phyloP scores from a whole-genome alignment of 2,888 invertebrate species.

The Tryphoninae sp. region DNA sequence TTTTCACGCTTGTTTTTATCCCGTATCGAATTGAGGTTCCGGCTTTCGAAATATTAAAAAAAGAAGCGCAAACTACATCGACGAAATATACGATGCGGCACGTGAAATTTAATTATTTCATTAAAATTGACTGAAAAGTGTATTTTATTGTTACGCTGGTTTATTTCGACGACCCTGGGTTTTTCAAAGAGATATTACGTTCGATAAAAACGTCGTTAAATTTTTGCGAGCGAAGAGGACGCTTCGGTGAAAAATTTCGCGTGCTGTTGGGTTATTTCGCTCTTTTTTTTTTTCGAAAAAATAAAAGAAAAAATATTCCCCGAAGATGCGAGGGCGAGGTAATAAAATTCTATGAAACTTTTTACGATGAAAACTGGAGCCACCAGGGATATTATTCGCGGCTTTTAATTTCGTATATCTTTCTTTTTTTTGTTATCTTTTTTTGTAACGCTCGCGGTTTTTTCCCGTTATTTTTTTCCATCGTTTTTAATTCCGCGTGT shows the following conservation, averaged over 20 bases:
- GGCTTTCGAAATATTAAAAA: too few species aligned
- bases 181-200: neutral
- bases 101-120: too few species aligned
- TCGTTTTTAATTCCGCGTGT: neutral
- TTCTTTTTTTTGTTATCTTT: neutral
- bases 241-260: neutral
- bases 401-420: constrained; percentile 44
- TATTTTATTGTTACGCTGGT: neutral
- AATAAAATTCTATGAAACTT: constrained; percentile 40
- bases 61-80: too few species aligned
- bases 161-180: neutral
- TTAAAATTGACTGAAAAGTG: neutral
- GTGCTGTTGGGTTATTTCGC: neutral
- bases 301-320: neutral
- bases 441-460: neutral
- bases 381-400: constrained; percentile 24
- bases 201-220: constrained; percentile 26
- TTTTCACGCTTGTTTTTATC: too few species aligned
- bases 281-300: constrained; percentile 2
- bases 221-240: neutral
- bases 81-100: too few species aligned
- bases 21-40: too few species aligned
- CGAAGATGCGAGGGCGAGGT: constrained; percentile 12
- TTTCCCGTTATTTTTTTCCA: neutral
- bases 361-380: constrained; percentile 29